phyloP scores from a whole-genome alignment of 1,140 invertebrate species.

The Plutomurus gul region DNA sequence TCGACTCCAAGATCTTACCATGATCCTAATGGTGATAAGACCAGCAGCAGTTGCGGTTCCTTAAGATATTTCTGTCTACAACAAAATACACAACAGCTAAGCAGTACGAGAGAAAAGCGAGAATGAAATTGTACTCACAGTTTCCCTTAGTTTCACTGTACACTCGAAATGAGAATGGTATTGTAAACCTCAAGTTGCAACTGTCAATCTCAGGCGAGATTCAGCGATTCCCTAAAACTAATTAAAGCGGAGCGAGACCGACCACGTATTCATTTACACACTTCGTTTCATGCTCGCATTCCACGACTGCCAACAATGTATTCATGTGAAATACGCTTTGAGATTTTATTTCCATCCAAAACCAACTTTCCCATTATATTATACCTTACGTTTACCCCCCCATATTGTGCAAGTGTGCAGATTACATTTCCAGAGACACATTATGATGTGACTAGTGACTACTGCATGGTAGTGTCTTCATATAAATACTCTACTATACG shows the following conservation, averaged over 20 bases:
- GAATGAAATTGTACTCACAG: slow-evolving; percentile 4
- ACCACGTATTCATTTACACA: slow-evolving; percentile 33
- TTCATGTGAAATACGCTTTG: slow-evolving; percentile 24
- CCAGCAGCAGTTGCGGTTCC: too few species aligned
- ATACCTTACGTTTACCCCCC: neutral
- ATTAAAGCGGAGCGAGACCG: slow-evolving; percentile 17
- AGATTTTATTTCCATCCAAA: slow-evolving; percentile 13
- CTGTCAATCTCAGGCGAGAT: slow-evolving; percentile 39
- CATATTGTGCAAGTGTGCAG: neutral
- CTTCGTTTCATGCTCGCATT: slow-evolving; percentile 11
- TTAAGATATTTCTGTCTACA: too few species aligned
- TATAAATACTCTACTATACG: neutral
- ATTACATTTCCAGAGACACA: neutral
- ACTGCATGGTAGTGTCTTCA: neutral
- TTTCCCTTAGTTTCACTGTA: neutral
- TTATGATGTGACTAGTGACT: neutral
- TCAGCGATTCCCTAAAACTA: slow-evolving; percentile 35
- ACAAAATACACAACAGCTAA: too few species aligned
- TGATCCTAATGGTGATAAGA: too few species aligned
- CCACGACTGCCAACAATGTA: slow-evolving; percentile 15
- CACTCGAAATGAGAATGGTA: neutral
- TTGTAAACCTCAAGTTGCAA: slow-evolving; percentile 31
- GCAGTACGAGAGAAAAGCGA: too few species aligned
- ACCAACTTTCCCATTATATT: neutral
- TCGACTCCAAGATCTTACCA: too few species aligned